Conservation (phyloP, 2,888 invertebrate species). For the Punctoribates punctum region DNA sequence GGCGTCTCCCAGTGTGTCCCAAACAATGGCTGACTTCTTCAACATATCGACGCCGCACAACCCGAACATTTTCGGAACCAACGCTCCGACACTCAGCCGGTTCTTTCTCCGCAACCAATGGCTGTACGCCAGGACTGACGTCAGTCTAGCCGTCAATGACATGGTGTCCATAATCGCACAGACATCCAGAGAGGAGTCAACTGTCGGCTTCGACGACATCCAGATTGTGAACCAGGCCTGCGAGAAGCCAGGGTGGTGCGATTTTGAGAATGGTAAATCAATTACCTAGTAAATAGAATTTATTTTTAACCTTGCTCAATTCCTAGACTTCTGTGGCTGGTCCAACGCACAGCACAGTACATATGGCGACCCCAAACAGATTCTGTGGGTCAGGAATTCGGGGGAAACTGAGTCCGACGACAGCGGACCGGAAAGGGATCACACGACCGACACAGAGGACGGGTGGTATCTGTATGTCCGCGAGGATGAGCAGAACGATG, state of each 20-base stretch:
- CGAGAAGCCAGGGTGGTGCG: constrained; percentile 45
- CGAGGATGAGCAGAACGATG: not conserved
- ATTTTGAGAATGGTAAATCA: no score
- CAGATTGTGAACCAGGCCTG: constrained; percentile 43
- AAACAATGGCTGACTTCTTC: not conserved
- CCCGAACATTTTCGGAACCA: no score
- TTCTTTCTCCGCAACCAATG: not conserved
- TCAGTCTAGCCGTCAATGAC: not conserved
- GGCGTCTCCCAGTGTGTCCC: not conserved
- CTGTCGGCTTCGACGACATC: constrained; percentile 45
- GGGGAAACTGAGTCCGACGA: not conserved
- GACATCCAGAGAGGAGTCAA: not conserved
- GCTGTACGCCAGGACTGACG: not conserved
- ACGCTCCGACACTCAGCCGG: not conserved
- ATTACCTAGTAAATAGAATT: no score
- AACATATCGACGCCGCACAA: no score
- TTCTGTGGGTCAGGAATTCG: no score
- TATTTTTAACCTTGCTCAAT: no score
- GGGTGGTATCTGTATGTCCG: not conserved
- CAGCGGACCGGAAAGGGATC: not conserved
- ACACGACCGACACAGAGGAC: not conserved
- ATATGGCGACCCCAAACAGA: no score
- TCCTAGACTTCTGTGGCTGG: no score
- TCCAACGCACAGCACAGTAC: no score
- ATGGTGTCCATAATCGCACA: not conserved